Evolutionary conservation across 2,113 vertebrate genomes (phyloP).

Genomic region (Myrmecobius fasciatus): DNA sequence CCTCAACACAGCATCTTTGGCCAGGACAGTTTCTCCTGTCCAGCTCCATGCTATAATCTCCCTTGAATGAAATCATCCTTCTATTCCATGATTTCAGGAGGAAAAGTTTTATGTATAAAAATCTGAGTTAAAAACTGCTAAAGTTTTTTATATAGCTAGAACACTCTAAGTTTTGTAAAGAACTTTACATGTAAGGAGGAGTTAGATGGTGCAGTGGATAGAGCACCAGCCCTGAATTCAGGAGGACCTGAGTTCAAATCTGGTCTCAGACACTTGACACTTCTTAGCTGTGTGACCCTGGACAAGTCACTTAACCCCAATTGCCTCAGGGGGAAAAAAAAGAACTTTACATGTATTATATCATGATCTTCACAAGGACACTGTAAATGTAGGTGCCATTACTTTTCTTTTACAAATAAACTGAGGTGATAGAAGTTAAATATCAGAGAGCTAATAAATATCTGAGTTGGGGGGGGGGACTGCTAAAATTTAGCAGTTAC

Average conservation of each 20-base stretch:
- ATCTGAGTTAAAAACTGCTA: background rate
- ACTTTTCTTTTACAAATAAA: background rate
- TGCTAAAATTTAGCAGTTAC: background rate
- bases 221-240: too few relatives aligned
- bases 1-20: conserved; percentile 7
- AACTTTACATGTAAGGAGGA: background rate
- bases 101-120: background rate
- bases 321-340: too few relatives aligned
- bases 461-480: too few relatives aligned
- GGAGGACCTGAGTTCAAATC: too few relatives aligned
- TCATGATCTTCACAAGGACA: background rate
- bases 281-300: background rate
- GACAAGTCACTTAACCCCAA: too few relatives aligned
- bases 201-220: too few relatives aligned
- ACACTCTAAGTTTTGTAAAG: too few relatives aligned
- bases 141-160: too few relatives aligned
- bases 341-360: background rate
- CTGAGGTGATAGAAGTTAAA: background rate
- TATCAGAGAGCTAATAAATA: background rate
- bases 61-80: background rate
- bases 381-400: background rate
- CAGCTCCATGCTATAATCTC: background rate
- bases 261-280: too few relatives aligned
- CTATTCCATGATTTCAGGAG: background rate
- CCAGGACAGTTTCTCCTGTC: background rate